phyloP scores from a whole-genome alignment of 2,888 invertebrate species.

The Nematopogon swammerdamellus region DNA sequence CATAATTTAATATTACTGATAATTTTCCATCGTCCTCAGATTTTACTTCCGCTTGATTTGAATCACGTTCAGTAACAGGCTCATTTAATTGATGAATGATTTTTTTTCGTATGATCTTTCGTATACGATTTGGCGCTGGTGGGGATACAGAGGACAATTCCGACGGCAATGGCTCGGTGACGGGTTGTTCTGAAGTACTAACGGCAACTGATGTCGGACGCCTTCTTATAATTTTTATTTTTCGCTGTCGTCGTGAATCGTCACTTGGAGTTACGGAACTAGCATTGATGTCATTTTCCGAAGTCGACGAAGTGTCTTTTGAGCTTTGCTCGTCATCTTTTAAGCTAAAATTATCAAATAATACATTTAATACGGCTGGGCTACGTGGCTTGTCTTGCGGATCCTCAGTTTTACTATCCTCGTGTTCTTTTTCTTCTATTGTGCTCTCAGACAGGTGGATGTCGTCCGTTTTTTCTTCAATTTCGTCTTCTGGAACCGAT shows the following conservation, averaged over 20 bases:
- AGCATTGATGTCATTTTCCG: not conserved
- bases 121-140: slow-evolving; percentile 21
- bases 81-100: slow-evolving; percentile 26
- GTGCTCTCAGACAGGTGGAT: slow-evolving; percentile 47
- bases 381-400: slow-evolving; percentile 19
- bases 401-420: slow-evolving; percentile 18
- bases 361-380: slow-evolving; percentile 16
- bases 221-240: slow-evolving; percentile 34
- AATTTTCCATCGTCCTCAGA: not conserved
- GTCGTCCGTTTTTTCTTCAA: slow-evolving; percentile 34
- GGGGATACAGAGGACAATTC: slow-evolving; percentile 16
- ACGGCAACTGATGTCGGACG: slow-evolving; percentile 25
- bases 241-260: slow-evolving; percentile 19
- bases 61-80: slow-evolving; percentile 19
- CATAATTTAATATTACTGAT: slow-evolving; percentile 24
- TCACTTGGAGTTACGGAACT: slow-evolving; percentile 18
- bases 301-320: not conserved
- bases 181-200: slow-evolving; percentile 13
- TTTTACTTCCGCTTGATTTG: slow-evolving; percentile 17
- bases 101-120: slow-evolving; percentile 42
- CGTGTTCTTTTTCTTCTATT: slow-evolving; percentile 47
- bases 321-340: no score
- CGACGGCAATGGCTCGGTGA: slow-evolving; percentile 10
- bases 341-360: no score
- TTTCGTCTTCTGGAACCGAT: slow-evolving; percentile 20